These are phyloP conservation scores for Diadema setosum DNA, from an alignment of 35 echinoderm and acorn worm genomes.

Conservation along the genomic window DNA sequence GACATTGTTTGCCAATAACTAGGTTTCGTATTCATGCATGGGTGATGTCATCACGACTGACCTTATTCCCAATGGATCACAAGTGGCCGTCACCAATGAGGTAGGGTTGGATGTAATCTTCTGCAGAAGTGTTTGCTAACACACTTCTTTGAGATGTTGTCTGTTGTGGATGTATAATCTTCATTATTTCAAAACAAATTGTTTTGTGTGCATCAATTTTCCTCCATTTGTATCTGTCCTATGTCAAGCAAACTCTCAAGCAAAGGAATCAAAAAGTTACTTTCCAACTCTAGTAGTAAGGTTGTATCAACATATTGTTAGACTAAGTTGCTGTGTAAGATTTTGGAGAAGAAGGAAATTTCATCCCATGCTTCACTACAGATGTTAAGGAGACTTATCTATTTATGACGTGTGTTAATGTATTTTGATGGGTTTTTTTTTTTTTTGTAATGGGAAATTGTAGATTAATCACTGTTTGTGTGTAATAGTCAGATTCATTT, in stretches of 20 bases:
- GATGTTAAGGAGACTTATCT: background rate
- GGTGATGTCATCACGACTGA: constrained; percentile 81
- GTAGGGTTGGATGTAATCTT: constrained; percentile 11
- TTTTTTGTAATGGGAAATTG: background rate
- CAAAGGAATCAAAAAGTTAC: too few relatives aligned
- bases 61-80: constrained; percentile 73
- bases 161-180: too few relatives aligned
- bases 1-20: too few relatives aligned
- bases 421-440: background rate
- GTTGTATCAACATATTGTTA: too few relatives aligned
- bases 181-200: too few relatives aligned
- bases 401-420: background rate
- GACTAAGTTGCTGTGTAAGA: background rate
- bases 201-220: background rate
- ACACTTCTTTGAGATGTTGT: too few relatives aligned
- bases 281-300: too few relatives aligned
- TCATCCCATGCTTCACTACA: background rate
- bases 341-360: background rate
- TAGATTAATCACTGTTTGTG: too few relatives aligned
- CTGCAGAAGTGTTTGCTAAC: too few relatives aligned
- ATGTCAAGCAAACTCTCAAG: too few relatives aligned
- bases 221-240: too few relatives aligned
- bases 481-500: too few relatives aligned
- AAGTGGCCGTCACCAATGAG: constrained; percentile 80
- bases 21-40: constrained; percentile 77